Evolutionary conservation across 2,797 vertebrate genomes (phyloP).

Genomic region (Pangasius sanitwongsei): DNA sequence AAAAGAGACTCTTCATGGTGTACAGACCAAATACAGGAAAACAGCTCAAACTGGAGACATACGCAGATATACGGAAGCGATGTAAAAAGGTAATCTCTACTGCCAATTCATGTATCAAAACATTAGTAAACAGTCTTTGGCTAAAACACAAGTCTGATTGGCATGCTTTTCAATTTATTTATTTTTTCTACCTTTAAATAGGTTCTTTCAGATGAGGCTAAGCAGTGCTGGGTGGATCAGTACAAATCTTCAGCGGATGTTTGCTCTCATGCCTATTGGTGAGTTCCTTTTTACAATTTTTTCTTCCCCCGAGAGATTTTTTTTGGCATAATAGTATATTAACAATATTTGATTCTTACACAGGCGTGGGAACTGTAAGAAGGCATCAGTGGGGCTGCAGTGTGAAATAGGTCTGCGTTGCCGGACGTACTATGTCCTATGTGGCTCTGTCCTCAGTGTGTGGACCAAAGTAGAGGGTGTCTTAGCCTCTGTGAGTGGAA

Average conservation of each 20-base stretch:
- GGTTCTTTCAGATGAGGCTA: conserved; percentile 93
- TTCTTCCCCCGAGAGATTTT: background rate
- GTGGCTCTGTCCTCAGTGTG: conserved; percentile 95
- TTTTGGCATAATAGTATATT: background rate
- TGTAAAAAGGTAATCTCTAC: conserved; percentile 88
- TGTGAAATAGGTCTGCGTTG: conserved; percentile 96
- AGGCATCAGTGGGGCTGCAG: conserved; percentile 88
- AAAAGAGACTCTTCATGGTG: conserved; percentile 95
- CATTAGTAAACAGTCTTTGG: background rate
- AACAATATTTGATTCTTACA: background rate
- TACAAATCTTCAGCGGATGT: conserved; percentile 90
- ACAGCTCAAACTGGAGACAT: conserved; percentile 93
- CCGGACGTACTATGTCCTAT: conserved; percentile 91
- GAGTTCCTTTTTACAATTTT: conserved; percentile 49
- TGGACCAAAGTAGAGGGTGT: conserved; percentile 98
- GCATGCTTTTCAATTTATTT: background rate
- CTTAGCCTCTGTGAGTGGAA: conserved; percentile 91
- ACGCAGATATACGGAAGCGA: conserved; percentile 92
- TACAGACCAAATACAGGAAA: conserved; percentile 96
- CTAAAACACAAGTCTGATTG: background rate
- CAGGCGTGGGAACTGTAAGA: conserved; percentile 98
- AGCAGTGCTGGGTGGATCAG: conserved; percentile 93
- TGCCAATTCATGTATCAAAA: background rate
- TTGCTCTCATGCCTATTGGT: conserved; percentile 98
- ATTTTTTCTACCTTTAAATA: conserved; percentile 56